Evolutionary conservation across 1,140 invertebrate genomes (phyloP).

Genomic region (Cotesia chilonis): DNA sequence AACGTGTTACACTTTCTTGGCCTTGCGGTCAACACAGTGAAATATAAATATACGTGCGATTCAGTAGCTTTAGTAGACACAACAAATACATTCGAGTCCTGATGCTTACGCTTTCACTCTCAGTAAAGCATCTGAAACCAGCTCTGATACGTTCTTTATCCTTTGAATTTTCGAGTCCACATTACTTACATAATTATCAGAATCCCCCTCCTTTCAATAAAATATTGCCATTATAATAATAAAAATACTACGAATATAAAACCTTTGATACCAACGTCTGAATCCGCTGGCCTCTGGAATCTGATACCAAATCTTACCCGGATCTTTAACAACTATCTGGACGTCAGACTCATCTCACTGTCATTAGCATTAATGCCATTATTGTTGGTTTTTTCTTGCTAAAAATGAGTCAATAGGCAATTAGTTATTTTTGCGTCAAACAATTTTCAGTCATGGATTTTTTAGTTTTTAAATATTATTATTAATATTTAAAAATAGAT

Average conservation of each 20-base stretch:
- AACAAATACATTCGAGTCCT: conserved; percentile 27
- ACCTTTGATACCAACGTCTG: no score
- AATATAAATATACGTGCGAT: not conserved
- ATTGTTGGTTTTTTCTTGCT: not conserved
- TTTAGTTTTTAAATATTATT: no score
- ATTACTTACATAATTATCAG: conserved; percentile 48
- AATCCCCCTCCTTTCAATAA: not conserved
- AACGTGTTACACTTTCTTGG: conserved; percentile 12
- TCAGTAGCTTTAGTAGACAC: conserved; percentile 25
- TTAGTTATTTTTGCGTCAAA: no score
- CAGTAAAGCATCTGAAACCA: conserved; percentile 52
- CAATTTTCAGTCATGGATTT: no score
- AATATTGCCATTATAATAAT: not conserved
- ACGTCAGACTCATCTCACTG: conserved; percentile 3
- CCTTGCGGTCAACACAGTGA: conserved; percentile 19
- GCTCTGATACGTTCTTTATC: conserved; percentile 42
- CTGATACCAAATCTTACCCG: not conserved
- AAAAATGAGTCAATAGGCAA: not conserved
- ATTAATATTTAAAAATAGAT: no score
- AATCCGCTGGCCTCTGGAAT: not conserved
- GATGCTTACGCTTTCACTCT: conserved; percentile 61
- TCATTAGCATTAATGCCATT: not conserved
- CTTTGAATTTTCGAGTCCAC: conserved; percentile 49
- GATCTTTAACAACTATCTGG: not conserved
- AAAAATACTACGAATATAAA: not conserved